Percentiles rank a stretch among this genome's conserved stretches.
These are phyloP conservation scores for Zalophus californianus DNA, from an alignment of 2,797 vertebrate species.

Conservation along the genomic window DNA sequence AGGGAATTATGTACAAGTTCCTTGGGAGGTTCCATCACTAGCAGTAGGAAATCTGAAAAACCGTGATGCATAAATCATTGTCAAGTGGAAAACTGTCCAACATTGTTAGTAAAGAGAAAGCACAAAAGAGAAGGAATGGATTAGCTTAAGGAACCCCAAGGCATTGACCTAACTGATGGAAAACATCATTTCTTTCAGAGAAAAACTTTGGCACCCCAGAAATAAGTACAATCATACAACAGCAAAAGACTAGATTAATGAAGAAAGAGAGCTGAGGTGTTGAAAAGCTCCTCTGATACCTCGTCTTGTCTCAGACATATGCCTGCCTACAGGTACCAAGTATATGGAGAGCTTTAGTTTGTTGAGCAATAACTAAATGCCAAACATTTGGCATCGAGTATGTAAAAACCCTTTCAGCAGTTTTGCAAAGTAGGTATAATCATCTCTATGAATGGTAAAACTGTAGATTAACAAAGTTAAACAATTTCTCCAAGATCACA, in stretches of 20 bases:
- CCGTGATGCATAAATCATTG: slow-evolving; percentile 63
- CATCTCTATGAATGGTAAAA: not conserved
- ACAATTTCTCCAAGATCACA: not conserved
- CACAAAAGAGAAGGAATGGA: slow-evolving; percentile 40
- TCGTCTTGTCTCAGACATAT: not conserved
- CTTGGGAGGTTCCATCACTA: not conserved
- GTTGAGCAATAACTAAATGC: not conserved
- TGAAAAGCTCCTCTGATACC: not conserved
- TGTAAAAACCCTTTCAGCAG: not conserved
- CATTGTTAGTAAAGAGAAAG: slow-evolving; percentile 61
- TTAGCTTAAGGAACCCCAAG: slow-evolving; percentile 32
- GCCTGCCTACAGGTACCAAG: not conserved
- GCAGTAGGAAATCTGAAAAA: slow-evolving; percentile 47
- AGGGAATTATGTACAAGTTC: not conserved
- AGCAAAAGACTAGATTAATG: not conserved
- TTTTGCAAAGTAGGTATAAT: not conserved
- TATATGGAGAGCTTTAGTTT: not conserved
- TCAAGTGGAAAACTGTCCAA: slow-evolving; percentile 61
- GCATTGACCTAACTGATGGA: slow-evolving; percentile 62
- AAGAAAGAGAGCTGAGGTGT: not conserved
- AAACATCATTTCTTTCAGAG: slow-evolving; percentile 45
- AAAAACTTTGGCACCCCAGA: not conserved
- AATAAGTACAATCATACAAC: not conserved
- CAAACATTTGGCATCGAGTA: not conserved
- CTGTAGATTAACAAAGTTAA: not conserved